Evolutionary conservation across 1,140 invertebrate genomes (phyloP).

Genomic region (Drosophila tristis): DNA sequence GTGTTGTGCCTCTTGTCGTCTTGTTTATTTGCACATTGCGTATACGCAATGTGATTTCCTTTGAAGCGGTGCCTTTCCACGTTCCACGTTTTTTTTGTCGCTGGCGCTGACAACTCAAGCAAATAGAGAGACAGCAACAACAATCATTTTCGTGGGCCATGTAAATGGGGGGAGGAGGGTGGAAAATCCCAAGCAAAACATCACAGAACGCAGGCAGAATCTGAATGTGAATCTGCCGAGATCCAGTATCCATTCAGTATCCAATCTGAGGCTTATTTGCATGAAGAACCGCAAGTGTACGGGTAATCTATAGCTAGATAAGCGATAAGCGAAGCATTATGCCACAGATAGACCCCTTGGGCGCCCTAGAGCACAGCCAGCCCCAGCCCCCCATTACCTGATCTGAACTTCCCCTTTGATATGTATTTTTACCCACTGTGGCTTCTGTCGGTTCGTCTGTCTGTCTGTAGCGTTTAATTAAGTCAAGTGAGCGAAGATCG

Average conservation of each 20-base stretch:
- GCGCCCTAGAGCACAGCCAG: too few species aligned
- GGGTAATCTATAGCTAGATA: conserved; percentile 57
- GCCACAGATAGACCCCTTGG: conserved; percentile 27
- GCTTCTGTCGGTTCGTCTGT: conserved; percentile 21
- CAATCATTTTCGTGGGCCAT: not conserved
- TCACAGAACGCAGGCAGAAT: not conserved
- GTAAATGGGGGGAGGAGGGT: not conserved
- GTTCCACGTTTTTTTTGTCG: conserved; percentile 41
- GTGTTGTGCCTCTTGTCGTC: conserved; percentile 16
- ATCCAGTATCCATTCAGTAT: conserved; percentile 21
- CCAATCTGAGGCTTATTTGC: conserved; percentile 19
- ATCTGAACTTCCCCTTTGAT: conserved; percentile 55
- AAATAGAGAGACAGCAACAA: conserved; percentile 51
- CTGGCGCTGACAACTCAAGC: conserved; percentile 62
- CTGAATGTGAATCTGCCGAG: conserved; percentile 13
- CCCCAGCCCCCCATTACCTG: not conserved
- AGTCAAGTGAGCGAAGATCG: conserved; percentile 78
- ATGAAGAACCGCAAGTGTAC: conserved; percentile 1
- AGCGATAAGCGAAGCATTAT: conserved; percentile 61
- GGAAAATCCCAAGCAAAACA: conserved; percentile 17
- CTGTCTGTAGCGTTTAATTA: conserved; percentile 71
- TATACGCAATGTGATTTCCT: conserved; percentile 78
- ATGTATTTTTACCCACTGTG: conserved; percentile 47
- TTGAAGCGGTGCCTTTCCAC: conserved; percentile 67
- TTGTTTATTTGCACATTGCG: conserved; percentile 73